Conservation (phyloP, 2,797 vertebrate genomes). For the Poliocrania exsul region DNA sequence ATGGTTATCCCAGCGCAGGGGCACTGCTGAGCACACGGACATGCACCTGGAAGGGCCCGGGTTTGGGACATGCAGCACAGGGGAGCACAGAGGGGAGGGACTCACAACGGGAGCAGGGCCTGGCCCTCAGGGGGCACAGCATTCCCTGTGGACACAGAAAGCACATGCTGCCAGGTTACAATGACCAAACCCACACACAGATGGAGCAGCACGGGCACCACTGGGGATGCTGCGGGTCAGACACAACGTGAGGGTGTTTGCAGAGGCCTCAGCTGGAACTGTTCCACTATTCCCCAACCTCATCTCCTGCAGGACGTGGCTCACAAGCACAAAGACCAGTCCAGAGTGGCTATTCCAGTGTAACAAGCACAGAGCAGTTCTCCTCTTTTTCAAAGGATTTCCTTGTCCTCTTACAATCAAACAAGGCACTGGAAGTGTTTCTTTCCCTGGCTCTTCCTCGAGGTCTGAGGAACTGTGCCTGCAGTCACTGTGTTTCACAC, state of each 20-base stretch:
- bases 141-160: slow-evolving; percentile 38
- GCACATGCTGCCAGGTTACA: slow-evolving; percentile 38
- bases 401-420: not conserved
- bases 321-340: not conserved
- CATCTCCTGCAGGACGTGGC: not conserved
- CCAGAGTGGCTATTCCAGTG: not conserved
- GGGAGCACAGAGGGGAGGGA: not conserved
- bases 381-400: not conserved
- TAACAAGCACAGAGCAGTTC: not conserved
- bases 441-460: not conserved
- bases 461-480: not conserved
- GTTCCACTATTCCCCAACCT: not conserved
- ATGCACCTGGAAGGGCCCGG: not conserved
- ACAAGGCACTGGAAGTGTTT: not conserved
- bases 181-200: not conserved
- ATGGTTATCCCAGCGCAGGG: not conserved
- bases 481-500: not conserved
- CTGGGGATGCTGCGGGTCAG: not conserved
- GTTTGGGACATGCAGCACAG: slow-evolving; percentile 24
- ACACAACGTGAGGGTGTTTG: not conserved
- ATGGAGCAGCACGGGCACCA: slow-evolving; percentile 23
- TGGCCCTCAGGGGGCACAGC: not conserved
- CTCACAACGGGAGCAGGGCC: not conserved
- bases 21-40: not conserved
- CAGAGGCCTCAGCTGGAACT: not conserved